phyloP scores from a whole-genome alignment of 2,888 invertebrate genomes.

The Epinotia brunnichana region DNA sequence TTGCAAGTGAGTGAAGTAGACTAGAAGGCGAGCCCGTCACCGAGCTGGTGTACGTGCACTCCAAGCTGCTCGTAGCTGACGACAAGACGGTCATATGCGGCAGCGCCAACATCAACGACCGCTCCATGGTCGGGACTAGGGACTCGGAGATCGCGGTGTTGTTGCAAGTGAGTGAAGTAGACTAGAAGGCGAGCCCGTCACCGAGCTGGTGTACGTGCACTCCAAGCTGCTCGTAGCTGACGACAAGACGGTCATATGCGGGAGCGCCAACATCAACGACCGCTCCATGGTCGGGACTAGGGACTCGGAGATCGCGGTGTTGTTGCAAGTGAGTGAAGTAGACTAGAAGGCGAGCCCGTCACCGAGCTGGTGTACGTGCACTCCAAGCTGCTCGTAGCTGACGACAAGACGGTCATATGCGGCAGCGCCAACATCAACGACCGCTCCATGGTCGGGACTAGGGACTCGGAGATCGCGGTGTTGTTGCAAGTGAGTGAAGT shows the following conservation, averaged over 20 bases:
- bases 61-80: constrained; percentile 97
- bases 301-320: constrained; percentile 96
- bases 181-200: constrained; percentile 92
- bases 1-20: constrained; percentile 86
- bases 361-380: constrained; percentile 99
- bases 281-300: constrained; percentile 96
- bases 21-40: constrained; percentile 93
- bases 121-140: constrained; percentile 96
- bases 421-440: constrained; percentile 99
- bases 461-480: constrained; percentile 97
- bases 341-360: constrained; percentile 91
- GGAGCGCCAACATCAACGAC: constrained; percentile 99
- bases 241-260: constrained; percentile 95
- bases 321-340: constrained; percentile 87
- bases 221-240: constrained; percentile 98
- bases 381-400: constrained; percentile 97
- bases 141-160: constrained; percentile 97
- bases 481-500: constrained; percentile 87
- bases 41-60: constrained; percentile 98
- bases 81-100: constrained; percentile 96
- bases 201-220: constrained; percentile 98
- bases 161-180: constrained; percentile 86
- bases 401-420: constrained; percentile 95
- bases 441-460: constrained; percentile 94
- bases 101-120: constrained; percentile 98